A percentile compares a stretch with the other conserved stretches of the same genome.
Evolutionary conservation across 2,797 vertebrate species (phyloP).

Genomic region (Anguilla pacifica): DNA sequence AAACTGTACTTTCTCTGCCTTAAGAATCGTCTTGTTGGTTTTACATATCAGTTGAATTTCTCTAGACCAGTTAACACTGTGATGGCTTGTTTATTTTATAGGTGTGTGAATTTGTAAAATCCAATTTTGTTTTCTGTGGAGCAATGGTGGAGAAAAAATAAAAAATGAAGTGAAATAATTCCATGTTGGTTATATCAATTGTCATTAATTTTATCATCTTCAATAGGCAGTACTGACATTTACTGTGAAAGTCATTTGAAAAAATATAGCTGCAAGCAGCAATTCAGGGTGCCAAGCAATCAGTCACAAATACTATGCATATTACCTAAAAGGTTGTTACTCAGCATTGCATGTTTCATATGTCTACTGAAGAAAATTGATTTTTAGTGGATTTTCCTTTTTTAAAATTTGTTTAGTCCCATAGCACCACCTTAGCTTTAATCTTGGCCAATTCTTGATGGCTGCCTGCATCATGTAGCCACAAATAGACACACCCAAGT

Average conservation of each 20-base stretch:
- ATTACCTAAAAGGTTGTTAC: too few species aligned
- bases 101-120: conserved; percentile 55
- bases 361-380: too few species aligned
- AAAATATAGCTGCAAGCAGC: too few species aligned
- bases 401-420: too few species aligned
- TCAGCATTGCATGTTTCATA: too few species aligned
- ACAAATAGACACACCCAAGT: too few species aligned
- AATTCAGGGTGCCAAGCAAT: too few species aligned
- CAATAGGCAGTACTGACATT: not conserved
- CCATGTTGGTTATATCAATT: conserved; percentile 17
- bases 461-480: too few species aligned
- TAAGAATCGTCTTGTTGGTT: conserved; percentile 60
- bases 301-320: too few species aligned
- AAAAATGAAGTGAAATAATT: conserved; percentile 37
- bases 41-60: conserved; percentile 51
- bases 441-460: too few species aligned
- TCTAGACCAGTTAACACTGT: conserved; percentile 72
- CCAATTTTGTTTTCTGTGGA: conserved; percentile 51
- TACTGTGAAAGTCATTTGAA: not conserved
- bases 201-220: conserved; percentile 8
- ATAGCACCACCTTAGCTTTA: too few species aligned
- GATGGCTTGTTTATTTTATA: conserved; percentile 65
- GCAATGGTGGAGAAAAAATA: conserved; percentile 54
- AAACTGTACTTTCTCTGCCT: conserved; percentile 65
- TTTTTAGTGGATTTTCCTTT: too few species aligned